phyloP scores from a whole-genome alignment of 2,113 vertebrate species.

The Taxidea taxus region DNA sequence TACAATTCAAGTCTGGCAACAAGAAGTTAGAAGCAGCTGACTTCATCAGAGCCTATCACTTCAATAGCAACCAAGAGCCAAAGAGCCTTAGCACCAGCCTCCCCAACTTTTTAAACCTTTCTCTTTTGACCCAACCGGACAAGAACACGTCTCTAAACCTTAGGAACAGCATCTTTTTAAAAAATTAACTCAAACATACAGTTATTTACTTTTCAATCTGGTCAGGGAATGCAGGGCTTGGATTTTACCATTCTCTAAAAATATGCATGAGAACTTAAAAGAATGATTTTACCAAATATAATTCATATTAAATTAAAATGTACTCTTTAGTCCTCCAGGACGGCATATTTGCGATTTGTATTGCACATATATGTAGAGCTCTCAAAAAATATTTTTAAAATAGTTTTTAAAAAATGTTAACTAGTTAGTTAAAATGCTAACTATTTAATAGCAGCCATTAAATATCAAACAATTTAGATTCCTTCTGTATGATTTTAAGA shows the following conservation, averaged over 20 bases:
- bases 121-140: neutral
- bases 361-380: neutral
- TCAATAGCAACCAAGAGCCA: neutral
- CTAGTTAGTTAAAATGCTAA: too few species aligned
- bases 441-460: neutral
- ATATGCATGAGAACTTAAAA: neutral
- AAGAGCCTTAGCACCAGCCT: neutral
- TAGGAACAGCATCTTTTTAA: neutral
- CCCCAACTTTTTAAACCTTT: neutral
- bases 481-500: neutral
- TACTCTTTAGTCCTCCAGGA: neutral
- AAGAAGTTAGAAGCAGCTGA: neutral
- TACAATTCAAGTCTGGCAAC: neutral
- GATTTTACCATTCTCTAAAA: neutral
- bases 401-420: too few species aligned
- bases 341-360: neutral
- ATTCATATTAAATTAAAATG: neutral
- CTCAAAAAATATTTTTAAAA: neutral
- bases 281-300: neutral
- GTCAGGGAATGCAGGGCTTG: neutral
- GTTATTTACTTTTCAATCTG: neutral
- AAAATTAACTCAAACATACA: neutral
- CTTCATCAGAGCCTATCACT: neutral
- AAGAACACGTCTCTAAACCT: neutral
- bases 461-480: neutral